Base-by-base conservation (phyloP, 1,140 invertebrate species). In the Solen grandis region DNA sequence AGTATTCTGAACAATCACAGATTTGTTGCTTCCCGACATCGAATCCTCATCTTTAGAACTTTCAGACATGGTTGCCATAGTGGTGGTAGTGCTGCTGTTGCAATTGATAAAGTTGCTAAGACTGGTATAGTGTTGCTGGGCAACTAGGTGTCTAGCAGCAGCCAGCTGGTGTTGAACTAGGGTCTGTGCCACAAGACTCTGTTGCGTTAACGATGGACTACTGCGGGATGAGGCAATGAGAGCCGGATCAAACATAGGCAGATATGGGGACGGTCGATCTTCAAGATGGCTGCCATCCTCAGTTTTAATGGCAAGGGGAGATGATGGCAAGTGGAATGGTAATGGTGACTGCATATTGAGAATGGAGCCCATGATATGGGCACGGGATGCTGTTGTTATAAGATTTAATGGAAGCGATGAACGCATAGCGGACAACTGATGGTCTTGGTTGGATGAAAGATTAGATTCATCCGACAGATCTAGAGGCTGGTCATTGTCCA, bases 1-100 rank as follows among this genome's bases (percentile, higher is more conserved):
- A 73, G 83, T 83, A 70, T 88, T 85, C 36, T 88, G 82, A 33
- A 88, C 86, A 52, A 89, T 90, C 46, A 90, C 88, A 69, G 88
- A 89, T 25, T 52, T 76, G 46, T 55, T 76, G 59, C 62, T 33
- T 33, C 55, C 41, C 8, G 41, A 46, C 8, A 19, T 19, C 41
- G 41, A 46, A 19, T 46, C 41, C 19, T 46, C 41, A 46, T 46
- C 41, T 46, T 19, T 46, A 10, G 41, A 46, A 46, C 41, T 46
- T 46, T 8, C 8, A 8, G 41, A 46, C 41, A 46, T 8, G 41
- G 41, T 46, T 46, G 41, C 41, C 41, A 19, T 46, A 10, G 41
- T 46, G 41, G 41, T 10, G 19, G 8, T 46, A 19, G 19, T 46
- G 41, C 41, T 46, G 19, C 41, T 46, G 19, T 46, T 46, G n/a